Conservation (phyloP, 2,113 vertebrate species). For the Anser cygnoides region DNA sequence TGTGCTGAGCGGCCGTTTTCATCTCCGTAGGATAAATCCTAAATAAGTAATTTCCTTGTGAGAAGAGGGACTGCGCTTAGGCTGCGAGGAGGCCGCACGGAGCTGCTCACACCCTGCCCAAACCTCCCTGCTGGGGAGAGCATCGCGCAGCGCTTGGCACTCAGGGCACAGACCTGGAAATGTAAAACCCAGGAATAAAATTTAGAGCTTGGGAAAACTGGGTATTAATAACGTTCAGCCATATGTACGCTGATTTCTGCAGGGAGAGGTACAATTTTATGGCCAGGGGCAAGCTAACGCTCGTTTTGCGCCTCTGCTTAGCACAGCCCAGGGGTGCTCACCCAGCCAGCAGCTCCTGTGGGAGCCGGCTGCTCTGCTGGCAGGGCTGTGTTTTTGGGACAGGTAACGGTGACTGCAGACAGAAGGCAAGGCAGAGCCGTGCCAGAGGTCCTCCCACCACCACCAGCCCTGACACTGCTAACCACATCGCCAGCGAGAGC, state of each 20-base stretch:
- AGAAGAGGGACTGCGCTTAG: background rate
- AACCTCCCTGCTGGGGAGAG: background rate
- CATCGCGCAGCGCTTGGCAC: background rate
- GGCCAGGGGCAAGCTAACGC: background rate
- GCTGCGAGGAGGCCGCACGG: background rate
- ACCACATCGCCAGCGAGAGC: too few species aligned
- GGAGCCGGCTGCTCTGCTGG: background rate
- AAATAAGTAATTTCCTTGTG: background rate
- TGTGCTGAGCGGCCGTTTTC: background rate
- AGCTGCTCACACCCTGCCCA: background rate
- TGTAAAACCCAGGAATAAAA: background rate
- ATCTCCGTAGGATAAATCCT: background rate
- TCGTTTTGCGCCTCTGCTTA: background rate
- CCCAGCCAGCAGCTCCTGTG: background rate
- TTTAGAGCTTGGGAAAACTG: background rate
- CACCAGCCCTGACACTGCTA: too few species aligned
- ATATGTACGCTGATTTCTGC: background rate
- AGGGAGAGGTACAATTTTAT: too few species aligned
- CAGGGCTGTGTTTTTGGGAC: too few species aligned
- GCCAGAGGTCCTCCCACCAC: too few species aligned
- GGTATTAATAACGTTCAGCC: background rate
- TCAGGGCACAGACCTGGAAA: background rate
- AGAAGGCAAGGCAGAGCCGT: too few species aligned
- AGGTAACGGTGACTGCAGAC: rapidly evolving
- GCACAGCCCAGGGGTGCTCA: background rate